phyloP scores from a whole-genome alignment of 2,113 vertebrate species.

The Orycteropus afer region DNA sequence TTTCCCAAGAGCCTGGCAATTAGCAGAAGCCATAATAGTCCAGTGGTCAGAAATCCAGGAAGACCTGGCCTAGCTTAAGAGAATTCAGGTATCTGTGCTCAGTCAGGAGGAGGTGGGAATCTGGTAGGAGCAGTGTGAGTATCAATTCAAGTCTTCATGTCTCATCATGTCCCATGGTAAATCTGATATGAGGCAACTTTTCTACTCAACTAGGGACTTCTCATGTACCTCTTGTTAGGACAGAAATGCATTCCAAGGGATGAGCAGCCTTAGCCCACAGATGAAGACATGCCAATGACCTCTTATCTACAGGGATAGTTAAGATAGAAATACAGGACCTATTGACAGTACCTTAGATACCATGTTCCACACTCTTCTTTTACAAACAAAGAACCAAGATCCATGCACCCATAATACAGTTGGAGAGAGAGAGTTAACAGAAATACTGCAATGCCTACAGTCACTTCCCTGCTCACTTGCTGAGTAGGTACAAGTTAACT shows the following conservation, averaged over 20 bases:
- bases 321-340: neutral
- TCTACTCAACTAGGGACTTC: neutral
- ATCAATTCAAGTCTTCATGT: neutral
- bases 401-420: neutral
- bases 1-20: neutral
- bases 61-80: neutral
- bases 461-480: neutral
- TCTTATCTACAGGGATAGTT: neutral
- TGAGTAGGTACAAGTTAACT: neutral
- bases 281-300: neutral
- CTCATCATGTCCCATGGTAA: neutral
- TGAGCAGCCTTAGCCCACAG: neutral
- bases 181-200: neutral
- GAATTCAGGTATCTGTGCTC: neutral
- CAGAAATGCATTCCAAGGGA: neutral
- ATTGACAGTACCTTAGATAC: neutral
- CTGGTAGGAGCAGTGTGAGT: neutral
- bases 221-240: neutral
- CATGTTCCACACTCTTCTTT: neutral
- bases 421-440: neutral
- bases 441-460: rapidly evolving
- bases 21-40: neutral
- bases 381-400: neutral
- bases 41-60: neutral
- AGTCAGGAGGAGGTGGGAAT: neutral